Base-by-base conservation (phyloP, 2,888 invertebrate species). In the Oscheius sp. region DNA sequence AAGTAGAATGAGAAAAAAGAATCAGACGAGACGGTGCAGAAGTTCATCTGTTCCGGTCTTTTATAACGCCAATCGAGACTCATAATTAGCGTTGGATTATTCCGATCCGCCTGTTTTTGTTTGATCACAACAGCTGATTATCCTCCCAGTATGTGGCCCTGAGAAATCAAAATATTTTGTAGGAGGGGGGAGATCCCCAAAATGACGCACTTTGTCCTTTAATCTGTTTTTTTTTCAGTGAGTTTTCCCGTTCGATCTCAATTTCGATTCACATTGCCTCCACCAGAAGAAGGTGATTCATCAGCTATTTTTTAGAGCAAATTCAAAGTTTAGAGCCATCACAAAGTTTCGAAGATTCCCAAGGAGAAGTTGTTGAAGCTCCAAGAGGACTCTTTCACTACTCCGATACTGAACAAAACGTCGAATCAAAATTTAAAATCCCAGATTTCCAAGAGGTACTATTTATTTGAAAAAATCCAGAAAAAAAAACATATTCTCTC, bases 341-440 rank as follows among this genome's bases (percentile, higher is more conserved):
- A n/a, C 20, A 4, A 17, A 6, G 17, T n/a, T 33, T 61, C 27
- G 45, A 61, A 61, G 61, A 61, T 31, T 29, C 20, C 8, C 42
- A 55, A 17, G 66, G 66, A 6, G 27, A 57, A 33, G 23, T 37
- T n/a, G 25, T 53, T 1, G 53, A 55, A 37, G 25, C 57, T 15
- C 76, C 76, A n/a, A 58, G 70, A 64, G 76, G 76, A 55, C 45
- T 76, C 29, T 76, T 70, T 48, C 74, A 76, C 29, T 76, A 68
- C 65, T 74, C 71, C 64, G 74, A 76, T 64, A 74, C 72, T 5
- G 76, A 72, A 17, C 31, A 70, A 34, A 58, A 73, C 52, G 67
- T 76, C 20, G 67, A 70, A 42, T 50, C 76, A 20, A 67, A 63
- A n/a, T 76, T 76, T 33, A 69, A 67, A 63, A 64, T 76, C 53